Base-by-base conservation (phyloP, 1,140 invertebrate species). In the Trachymyrmex septentrionalis region DNA sequence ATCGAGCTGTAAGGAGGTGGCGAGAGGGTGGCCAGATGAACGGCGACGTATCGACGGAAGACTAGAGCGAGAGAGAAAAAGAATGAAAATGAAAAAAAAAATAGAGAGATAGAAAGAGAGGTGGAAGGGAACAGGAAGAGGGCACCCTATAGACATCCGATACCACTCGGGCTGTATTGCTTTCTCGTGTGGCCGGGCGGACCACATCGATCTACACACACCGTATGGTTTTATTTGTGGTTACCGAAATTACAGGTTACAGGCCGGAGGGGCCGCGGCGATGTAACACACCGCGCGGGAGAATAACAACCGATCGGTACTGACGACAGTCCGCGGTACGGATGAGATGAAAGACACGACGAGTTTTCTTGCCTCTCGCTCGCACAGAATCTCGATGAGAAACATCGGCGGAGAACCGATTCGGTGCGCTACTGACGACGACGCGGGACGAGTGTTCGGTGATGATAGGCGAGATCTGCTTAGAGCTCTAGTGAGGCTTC, bases 211-310 rank as follows among this genome's bases (percentile, higher is more conserved):
- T 77, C 72, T 48, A 77, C 57, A 50, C 71, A 27, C 73, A 67
- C 69, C 82, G 81, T 91, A 86, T 82, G 84, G 77, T 92, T 93
- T 92, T 92, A 92, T 92, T 93, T 92, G 92, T 90, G 90, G 91
- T 92, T 89, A 86, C 87, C 87, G 86, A 92, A 93, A 92, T 93
- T 92, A 93, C 87, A 86, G 91, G 88, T 91, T 89, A 64, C 57
- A 53, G 76, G 77, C 85, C 77, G 85, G 76, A 86, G 53, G 50
- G 76, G 34, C 53, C 67, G 53, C 71, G 24, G 53, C 63, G 53
- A 67, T 48, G 82, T 76, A 86, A 87, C 71, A 86, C 30, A 86
- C 44, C 81, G 64, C 44, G 78, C 53, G 34, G 53, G 61, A 84
- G 59, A 85, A 73, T 57, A 73, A 59, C 59, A 48, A 55, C 73